phyloP scores from a whole-genome alignment of 2,113 vertebrate species.

The Passerina amoena region DNA sequence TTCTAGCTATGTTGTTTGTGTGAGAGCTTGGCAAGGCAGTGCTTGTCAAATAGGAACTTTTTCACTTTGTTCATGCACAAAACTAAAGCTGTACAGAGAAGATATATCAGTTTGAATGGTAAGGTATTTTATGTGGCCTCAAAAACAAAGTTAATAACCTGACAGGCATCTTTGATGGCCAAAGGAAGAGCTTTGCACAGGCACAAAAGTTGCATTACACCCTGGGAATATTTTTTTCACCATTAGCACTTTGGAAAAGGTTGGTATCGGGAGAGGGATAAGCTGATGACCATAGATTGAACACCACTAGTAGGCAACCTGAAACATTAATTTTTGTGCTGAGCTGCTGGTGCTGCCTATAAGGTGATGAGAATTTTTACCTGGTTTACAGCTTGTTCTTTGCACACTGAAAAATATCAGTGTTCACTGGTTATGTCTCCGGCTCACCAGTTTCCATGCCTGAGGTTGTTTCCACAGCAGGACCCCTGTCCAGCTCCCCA shows the following conservation, averaged over 20 bases:
- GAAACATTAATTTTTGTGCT: not conserved
- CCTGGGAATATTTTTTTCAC: not conserved
- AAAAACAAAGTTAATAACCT: not conserved
- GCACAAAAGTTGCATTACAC: not conserved
- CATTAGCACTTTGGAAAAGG: not conserved
- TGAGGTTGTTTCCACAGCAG: not conserved
- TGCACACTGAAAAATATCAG: accelerated
- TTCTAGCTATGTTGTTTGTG: not conserved
- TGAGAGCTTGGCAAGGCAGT: not conserved
- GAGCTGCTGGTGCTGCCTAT: not conserved
- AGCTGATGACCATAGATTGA: not conserved
- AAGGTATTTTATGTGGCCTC: not conserved
- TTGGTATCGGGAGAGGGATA: not conserved
- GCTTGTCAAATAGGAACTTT: not conserved
- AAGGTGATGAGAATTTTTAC: not conserved
- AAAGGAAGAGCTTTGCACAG: not conserved
- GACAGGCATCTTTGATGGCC: not conserved
- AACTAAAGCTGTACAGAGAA: not conserved
- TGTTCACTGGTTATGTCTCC: accelerated
- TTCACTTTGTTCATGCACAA: not conserved
- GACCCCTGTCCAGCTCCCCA: accelerated
- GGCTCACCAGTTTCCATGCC: accelerated
- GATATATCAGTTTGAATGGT: not conserved
- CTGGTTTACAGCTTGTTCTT: not conserved
- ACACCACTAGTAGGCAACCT: not conserved